Conservation (phyloP, 2,113 vertebrate genomes). For the Lichenostomus cassidix region DNA sequence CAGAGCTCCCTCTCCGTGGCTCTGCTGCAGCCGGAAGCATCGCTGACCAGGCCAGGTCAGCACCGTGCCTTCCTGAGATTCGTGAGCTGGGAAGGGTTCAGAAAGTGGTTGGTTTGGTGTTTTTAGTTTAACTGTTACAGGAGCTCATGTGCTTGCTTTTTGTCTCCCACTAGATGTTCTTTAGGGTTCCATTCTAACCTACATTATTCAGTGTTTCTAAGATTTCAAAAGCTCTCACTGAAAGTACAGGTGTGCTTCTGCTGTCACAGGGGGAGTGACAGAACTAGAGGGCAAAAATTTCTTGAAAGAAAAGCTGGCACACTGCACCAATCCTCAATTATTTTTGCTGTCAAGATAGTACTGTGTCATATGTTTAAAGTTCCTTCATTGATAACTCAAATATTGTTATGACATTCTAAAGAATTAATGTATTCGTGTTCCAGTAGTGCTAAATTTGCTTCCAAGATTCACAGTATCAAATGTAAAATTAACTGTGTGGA, state of each 20-base stretch:
- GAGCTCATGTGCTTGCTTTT: not conserved
- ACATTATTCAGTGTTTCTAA: not conserved
- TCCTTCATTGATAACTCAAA: not conserved
- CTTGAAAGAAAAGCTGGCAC: not conserved
- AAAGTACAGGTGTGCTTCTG: not conserved
- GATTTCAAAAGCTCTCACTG: not conserved
- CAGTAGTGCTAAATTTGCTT: not conserved
- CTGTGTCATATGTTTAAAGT: not conserved
- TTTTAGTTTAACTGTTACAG: not conserved
- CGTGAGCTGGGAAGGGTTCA: not conserved
- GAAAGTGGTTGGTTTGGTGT: not conserved
- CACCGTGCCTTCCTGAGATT: not conserved
- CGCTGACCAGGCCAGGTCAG: not conserved
- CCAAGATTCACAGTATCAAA: not conserved
- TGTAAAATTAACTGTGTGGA: not conserved
- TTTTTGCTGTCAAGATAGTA: not conserved
- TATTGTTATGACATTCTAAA: not conserved
- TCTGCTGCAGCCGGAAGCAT: not conserved
- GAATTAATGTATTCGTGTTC: not conserved
- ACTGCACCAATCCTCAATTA: not conserved
- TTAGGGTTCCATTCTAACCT: not conserved
- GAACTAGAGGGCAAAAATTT: not conserved
- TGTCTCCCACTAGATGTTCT: not conserved
- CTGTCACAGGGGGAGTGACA: not conserved
- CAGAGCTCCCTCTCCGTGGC: not conserved